phyloP scores from a whole-genome alignment of 2,797 vertebrate genomes.

The Arnoldichthys spilopterus region DNA sequence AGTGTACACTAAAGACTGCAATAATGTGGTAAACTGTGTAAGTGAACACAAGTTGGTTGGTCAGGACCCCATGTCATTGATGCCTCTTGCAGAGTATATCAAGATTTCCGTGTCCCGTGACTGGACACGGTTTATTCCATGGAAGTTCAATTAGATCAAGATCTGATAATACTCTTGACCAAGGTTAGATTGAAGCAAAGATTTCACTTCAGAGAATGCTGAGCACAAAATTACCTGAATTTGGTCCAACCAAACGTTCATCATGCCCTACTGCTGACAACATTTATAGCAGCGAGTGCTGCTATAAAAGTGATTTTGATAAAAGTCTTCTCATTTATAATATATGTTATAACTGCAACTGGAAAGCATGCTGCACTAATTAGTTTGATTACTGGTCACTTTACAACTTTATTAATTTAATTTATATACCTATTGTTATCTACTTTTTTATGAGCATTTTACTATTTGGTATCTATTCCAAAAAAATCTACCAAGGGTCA shows the following conservation, averaged over 20 bases:
- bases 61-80: conserved; percentile 57
- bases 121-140: conserved; percentile 64
- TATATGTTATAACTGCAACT: neutral
- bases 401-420: neutral
- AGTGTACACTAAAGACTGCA: conserved; percentile 25
- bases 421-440: neutral
- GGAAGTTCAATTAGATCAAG: conserved; percentile 67
- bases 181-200: conserved; percentile 65
- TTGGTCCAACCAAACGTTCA: conserved; percentile 39
- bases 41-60: conserved; percentile 46
- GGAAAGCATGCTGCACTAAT: neutral
- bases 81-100: conserved; percentile 63
- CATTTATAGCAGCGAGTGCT: conserved; percentile 21
- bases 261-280: conserved; percentile 30
- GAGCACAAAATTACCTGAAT: conserved; percentile 58
- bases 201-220: conserved; percentile 59
- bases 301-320: neutral
- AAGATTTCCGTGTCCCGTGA: conserved; percentile 60
- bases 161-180: conserved; percentile 66
- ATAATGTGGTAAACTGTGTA: conserved; percentile 47
- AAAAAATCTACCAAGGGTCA: neutral
- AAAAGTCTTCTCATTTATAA: no score
- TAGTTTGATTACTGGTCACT: neutral
- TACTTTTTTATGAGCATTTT: neutral
- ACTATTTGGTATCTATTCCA: neutral